Evolutionary conservation across 2,113 vertebrate genomes (phyloP), one percentile per base, ranked within the genome.

Genomic region (Pantherophis guttatus): DNA sequence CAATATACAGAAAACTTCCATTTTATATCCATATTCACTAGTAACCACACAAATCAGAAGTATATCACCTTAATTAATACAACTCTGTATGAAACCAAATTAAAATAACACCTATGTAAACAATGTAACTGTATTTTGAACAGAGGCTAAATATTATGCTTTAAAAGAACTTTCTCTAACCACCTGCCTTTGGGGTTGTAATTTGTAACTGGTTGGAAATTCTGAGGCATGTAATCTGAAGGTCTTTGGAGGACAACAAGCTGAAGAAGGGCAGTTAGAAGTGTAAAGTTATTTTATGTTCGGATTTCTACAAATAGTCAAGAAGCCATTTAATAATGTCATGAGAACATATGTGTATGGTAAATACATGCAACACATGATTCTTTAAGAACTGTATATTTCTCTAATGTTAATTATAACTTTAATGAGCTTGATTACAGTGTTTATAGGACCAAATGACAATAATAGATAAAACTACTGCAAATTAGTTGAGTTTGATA

Each of bases 1-100:
- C 26, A 57, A 50, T 26, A 9, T 19, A 86, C 55, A 6, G 1
- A 55, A 53, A 17, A 58, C 55, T 55, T 89, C 29, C n/a, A 13
- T 44, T 90, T 8, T 54, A 7, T 26, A 26, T 8, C 54, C 0
- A 1, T 5, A 0, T 0, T 23, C 9, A n/a, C 17, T 17, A 23
- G 39, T 70, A 44, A 39, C 85, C 0, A 33, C 23, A 53, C 52
- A 62, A 29, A 88, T 0, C 39, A 90, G 62, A 87, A 62, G 12
- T 44, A 93, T 70, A 54, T 58, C 0, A 44, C 58, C 75, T 26
- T 55, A 23, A 9, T 87, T 53, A 93, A 50, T 26, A 93, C 8
- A 55, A 29, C 0, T 87, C 52, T 50, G 70, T 44, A 70, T 0
- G 0, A 26, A 81, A 1, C n/a, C 21, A 17, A 26, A 44, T 70